Percentiles rank a stretch among this genome's conserved stretches.
Conservation (phyloP, 2,888 invertebrate genomes). For the Amiota minor region DNA sequence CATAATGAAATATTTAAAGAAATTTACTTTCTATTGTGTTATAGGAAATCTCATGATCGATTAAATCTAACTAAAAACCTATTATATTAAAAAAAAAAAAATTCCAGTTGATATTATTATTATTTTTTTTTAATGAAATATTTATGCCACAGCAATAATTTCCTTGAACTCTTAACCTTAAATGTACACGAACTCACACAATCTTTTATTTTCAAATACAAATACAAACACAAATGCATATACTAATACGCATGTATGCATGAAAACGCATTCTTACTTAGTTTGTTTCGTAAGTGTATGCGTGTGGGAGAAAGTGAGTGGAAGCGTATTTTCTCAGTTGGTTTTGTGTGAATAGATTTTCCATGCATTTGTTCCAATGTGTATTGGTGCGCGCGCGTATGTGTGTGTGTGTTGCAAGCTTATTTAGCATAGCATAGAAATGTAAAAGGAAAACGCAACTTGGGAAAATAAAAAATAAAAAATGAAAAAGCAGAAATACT, state of each 20-base stretch:
- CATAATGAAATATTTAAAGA: too few relatives aligned
- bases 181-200: constrained; percentile 5
- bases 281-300: background rate
- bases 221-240: background rate
- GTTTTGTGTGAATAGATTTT: background rate
- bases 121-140: constrained; percentile 38
- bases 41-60: too few relatives aligned
- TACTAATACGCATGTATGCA: background rate
- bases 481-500: background rate
- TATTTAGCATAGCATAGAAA: background rate
- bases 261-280: background rate
- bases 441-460: background rate
- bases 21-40: too few relatives aligned
- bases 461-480: background rate
- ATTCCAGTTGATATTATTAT: background rate
- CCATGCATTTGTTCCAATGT: background rate
- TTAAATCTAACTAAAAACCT: too few relatives aligned
- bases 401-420: background rate
- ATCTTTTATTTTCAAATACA: too few relatives aligned
- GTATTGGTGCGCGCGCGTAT: background rate
- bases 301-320: background rate
- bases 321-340: background rate
- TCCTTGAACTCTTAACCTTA: constrained; percentile 42
- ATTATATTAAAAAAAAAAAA: too few relatives aligned
- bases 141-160: constrained; percentile 41